Evolutionary conservation across 2,113 vertebrate genomes (phyloP).

Genomic region (Larimichthys crocea): DNA sequence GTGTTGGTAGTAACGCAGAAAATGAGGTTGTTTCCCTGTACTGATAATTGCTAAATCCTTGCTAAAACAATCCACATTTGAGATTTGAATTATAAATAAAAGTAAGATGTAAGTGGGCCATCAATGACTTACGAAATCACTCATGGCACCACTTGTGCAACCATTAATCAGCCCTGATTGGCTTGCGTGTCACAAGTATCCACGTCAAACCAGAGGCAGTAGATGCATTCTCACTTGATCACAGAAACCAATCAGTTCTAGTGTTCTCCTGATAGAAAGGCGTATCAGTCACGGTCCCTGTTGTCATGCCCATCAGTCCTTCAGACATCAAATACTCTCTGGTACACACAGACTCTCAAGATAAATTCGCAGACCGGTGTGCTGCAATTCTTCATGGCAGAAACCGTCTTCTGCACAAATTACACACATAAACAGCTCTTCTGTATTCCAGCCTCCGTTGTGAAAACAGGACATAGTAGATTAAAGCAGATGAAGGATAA

Average conservation of each 20-base stretch:
- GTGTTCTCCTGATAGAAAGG: slow-evolving; percentile 13
- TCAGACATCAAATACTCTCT: slow-evolving; percentile 18
- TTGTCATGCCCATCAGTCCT: not conserved
- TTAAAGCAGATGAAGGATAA: slow-evolving; percentile 31
- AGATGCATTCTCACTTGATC: slow-evolving; percentile 2
- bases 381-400: slow-evolving; percentile 9
- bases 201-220: slow-evolving; percentile 4
- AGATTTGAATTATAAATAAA: not conserved
- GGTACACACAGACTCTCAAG: not conserved
- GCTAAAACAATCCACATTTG: not conserved
- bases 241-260: slow-evolving; percentile 34
- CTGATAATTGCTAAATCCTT: not conserved
- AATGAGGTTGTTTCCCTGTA: not conserved
- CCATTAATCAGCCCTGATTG: slow-evolving; percentile 38
- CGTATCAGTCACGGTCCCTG: slow-evolving; percentile 42
- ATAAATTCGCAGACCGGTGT: not conserved
- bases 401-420: slow-evolving; percentile 10
- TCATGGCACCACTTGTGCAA: not conserved
- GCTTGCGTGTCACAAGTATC: not conserved
- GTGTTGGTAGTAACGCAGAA: not conserved
- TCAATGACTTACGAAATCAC: slow-evolving; percentile 15
- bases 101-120: not conserved
- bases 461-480: slow-evolving; percentile 26
- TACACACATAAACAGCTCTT: not conserved
- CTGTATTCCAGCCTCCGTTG: not conserved